phyloP scores from a whole-genome alignment of 37 sponge, comb jelly and placozoan species.

The Ianthella basta region DNA sequence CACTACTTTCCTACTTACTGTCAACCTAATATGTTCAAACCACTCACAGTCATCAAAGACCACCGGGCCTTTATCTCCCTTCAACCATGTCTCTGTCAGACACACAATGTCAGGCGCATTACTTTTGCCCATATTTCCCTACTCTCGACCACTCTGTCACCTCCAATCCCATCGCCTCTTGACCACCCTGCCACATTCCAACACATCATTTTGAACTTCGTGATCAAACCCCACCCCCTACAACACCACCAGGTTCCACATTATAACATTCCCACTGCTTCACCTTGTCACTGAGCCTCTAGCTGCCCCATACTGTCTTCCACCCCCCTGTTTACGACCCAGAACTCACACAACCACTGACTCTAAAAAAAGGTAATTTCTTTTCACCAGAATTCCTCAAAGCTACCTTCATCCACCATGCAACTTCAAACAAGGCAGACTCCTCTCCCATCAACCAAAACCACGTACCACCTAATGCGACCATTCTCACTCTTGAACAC shows the following conservation, averaged over 20 bases:
- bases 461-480: neutral
- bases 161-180: neutral
- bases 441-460: slow-evolving; percentile 4
- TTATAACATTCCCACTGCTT: neutral
- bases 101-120: neutral
- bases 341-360: slow-evolving; percentile 11
- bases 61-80: neutral
- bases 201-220: neutral
- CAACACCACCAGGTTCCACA: neutral
- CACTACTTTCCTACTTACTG: slow-evolving; percentile 8
- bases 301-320: neutral
- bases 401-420: neutral
- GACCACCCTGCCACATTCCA: slow-evolving; percentile 20
- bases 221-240: neutral
- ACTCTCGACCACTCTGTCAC: slow-evolving; percentile 6
- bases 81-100: slow-evolving; percentile 2
- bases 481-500: slow-evolving; percentile 10
- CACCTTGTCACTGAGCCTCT: no score
- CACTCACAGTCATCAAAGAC: slow-evolving; percentile 1
- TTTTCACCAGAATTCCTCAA: neutral
- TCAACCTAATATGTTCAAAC: neutral
- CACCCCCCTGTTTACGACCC: neutral
- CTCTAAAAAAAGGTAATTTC: slow-evolving; percentile 6
- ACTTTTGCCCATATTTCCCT: slow-evolving; percentile 1
- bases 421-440: neutral